These are phyloP conservation scores for Hemichromis elongatus DNA, from an alignment of 2,113 vertebrate genomes.

Conservation along the genomic window DNA sequence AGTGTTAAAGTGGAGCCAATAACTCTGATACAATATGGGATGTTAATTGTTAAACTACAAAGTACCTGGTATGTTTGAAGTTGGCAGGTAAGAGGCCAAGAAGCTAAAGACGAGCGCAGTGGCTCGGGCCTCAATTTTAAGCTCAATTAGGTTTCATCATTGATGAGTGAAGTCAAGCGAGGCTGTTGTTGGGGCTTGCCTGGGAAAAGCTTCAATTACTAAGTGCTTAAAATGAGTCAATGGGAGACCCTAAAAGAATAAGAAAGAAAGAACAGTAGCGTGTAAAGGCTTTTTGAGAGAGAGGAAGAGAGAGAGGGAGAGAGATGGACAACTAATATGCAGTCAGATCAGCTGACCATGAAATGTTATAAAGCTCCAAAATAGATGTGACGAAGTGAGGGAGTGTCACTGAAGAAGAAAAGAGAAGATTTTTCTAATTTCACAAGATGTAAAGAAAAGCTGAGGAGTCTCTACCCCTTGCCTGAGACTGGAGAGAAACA, in stretches of 20 bases:
- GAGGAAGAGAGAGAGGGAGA: neutral
- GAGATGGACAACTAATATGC: neutral
- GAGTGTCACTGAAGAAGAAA: neutral
- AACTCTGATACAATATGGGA: neutral
- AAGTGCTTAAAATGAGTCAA: neutral
- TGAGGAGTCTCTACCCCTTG: slow-evolving; percentile 1
- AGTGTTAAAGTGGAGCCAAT: neutral
- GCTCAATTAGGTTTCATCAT: slow-evolving; percentile 29
- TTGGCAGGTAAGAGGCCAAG: neutral
- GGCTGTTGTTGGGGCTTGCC: neutral
- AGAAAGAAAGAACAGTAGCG: neutral
- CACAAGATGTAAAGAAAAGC: neutral
- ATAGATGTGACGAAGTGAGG: neutral
- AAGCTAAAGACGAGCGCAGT: neutral
- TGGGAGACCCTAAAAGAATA: neutral
- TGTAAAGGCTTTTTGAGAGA: neutral
- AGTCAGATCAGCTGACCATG: neutral
- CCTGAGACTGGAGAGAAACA: neutral
- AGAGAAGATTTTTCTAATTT: neutral
- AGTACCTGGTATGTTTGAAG: neutral
- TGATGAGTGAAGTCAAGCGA: neutral
- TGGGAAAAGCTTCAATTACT: neutral
- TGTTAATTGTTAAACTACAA: neutral
- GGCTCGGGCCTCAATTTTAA: slow-evolving; percentile 21
- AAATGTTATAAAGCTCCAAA: slow-evolving; percentile 14